phyloP scores from a whole-genome alignment of 2,888 invertebrate genomes.

The Beris chalybata region DNA sequence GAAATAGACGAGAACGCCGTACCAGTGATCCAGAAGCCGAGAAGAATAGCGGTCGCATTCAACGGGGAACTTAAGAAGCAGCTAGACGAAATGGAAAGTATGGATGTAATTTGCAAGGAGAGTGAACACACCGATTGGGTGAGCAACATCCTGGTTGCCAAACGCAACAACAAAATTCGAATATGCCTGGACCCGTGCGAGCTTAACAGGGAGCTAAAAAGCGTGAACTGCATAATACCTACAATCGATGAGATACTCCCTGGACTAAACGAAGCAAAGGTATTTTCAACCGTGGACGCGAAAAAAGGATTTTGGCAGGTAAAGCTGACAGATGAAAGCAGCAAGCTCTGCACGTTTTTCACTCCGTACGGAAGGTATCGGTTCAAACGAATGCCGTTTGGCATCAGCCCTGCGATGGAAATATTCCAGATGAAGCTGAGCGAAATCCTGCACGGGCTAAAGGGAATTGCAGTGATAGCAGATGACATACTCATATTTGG shows the following conservation, averaged over 20 bases:
- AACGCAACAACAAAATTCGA: neutral
- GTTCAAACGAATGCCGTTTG: constrained; percentile 48
- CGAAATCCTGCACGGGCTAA: neutral
- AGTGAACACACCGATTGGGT: neutral
- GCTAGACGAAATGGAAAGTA: neutral
- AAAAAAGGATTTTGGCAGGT: neutral
- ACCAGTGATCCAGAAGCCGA: neutral
- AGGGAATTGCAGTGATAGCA: neutral
- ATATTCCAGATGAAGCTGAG: constrained; percentile 32
- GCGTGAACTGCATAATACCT: neutral
- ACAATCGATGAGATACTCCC: neutral
- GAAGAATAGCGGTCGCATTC: neutral
- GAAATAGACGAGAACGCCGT: neutral
- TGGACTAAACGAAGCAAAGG: neutral
- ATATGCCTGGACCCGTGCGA: neutral
- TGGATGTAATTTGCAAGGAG: neutral
- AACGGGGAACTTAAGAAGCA: neutral
- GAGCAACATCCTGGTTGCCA: neutral
- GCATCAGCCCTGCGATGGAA: constrained; percentile 46
- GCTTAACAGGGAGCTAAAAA: neutral
- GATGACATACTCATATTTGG: neutral
- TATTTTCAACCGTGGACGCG: constrained; percentile 1
- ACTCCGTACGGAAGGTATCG: constrained; percentile 40
- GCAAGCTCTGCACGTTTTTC: constrained; percentile 32
- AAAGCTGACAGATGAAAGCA: neutral